Evolutionary conservation across 2,888 invertebrate species (phyloP).

Genomic region (Amiota mariae): DNA sequence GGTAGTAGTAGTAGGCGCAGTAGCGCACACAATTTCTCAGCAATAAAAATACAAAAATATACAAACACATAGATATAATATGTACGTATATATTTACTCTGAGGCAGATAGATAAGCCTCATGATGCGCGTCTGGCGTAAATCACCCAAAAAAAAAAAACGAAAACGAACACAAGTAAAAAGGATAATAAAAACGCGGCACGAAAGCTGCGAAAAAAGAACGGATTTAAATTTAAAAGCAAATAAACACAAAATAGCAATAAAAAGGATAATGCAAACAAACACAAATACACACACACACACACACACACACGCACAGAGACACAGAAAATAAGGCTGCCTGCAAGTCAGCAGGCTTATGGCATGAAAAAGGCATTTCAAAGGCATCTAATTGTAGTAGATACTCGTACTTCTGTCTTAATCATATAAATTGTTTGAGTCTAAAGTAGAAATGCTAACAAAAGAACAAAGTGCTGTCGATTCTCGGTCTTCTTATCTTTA

Average conservation of each 20-base stretch:
- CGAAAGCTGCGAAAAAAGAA: slow-evolving; percentile 21
- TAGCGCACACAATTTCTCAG: slow-evolving; percentile 29
- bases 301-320: not conserved
- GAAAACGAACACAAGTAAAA: slow-evolving; percentile 32
- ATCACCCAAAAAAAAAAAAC: slow-evolving; percentile 61
- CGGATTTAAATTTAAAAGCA: slow-evolving; percentile 64
- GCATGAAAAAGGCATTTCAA: slow-evolving; percentile 1
- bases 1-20: slow-evolving; percentile 10
- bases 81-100: not conserved
- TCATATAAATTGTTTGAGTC: too few species aligned
- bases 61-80: slow-evolving; percentile 25
- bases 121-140: slow-evolving; percentile 62
- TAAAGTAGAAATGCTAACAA: not conserved
- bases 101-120: slow-evolving; percentile 62
- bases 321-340: not conserved
- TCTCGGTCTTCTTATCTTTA: too few species aligned
- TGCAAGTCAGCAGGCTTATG: not conserved
- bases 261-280: slow-evolving; percentile 34
- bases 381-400: slow-evolving; percentile 28
- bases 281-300: slow-evolving; percentile 1
- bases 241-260: slow-evolving; percentile 56
- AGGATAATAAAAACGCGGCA: slow-evolving; percentile 23
- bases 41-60: slow-evolving; percentile 56
- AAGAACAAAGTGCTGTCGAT: not conserved
- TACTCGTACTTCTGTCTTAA: not conserved